phyloP scores from a whole-genome alignment of 2,888 invertebrate genomes.

The Polydesmus complanatus region DNA sequence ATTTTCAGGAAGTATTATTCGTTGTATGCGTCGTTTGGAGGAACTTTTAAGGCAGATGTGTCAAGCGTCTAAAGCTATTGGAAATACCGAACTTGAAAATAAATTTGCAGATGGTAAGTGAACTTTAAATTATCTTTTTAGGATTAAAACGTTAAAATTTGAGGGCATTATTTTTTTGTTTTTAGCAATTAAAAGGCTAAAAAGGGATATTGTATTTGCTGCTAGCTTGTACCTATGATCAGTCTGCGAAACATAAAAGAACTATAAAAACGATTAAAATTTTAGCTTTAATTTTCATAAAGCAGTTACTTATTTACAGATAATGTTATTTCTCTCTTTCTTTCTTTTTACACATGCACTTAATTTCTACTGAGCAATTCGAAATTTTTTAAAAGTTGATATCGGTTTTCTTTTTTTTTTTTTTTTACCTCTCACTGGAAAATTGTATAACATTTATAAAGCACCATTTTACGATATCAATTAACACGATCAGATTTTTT shows the following conservation, averaged over 20 bases:
- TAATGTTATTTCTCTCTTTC: neutral
- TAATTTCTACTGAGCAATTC: neutral
- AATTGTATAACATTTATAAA: too few species aligned
- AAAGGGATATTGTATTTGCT: slow-evolving; percentile 98
- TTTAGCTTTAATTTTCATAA: neutral
- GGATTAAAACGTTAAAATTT: neutral
- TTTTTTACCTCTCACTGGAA: too few species aligned
- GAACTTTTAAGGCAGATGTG: slow-evolving; percentile 89
- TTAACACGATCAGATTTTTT: too few species aligned
- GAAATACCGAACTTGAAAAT: slow-evolving; percentile 85
- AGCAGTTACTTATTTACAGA: neutral
- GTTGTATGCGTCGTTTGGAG: slow-evolving; percentile 91
- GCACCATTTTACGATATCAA: too few species aligned
- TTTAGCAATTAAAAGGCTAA: slow-evolving; percentile 58
- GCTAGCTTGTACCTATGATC: slow-evolving; percentile 76
- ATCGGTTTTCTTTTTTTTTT: too few species aligned
- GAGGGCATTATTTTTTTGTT: slow-evolving; percentile 17
- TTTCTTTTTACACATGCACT: neutral
- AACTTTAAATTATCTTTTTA: neutral
- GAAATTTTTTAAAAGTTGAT: neutral
- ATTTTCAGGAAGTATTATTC: slow-evolving; percentile 54
- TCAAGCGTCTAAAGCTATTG: slow-evolving; percentile 91
- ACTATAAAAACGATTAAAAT: neutral
- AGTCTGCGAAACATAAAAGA: neutral
- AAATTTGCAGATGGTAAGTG: slow-evolving; percentile 75